phyloP scores from a whole-genome alignment of 1,140 invertebrate species.

The Zaprionus nigranus region DNA sequence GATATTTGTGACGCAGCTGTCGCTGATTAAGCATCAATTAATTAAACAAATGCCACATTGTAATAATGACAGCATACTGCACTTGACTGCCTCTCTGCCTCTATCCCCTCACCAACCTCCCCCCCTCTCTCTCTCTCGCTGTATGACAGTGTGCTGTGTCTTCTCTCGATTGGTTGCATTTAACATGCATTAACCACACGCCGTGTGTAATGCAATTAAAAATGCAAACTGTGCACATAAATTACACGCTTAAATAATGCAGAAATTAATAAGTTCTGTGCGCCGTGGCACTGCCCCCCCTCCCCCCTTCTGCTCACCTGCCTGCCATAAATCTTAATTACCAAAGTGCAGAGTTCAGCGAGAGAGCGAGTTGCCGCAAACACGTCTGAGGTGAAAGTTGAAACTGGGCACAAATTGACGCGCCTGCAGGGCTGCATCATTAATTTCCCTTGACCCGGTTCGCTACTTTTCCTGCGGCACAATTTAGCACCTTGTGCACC shows the following conservation, averaged over 20 bases:
- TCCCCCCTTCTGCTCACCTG: not conserved
- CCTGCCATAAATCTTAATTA: conserved; percentile 74
- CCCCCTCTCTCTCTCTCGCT: conserved; percentile 16
- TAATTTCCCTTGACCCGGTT: conserved; percentile 58
- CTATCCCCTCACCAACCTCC: not conserved
- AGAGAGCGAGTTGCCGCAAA: conserved; percentile 14
- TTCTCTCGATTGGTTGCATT: conserved; percentile 62
- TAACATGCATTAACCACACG: conserved; percentile 79
- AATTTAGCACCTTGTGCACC: conserved; percentile 39
- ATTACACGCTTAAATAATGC: conserved; percentile 80
- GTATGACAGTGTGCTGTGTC: conserved; percentile 8
- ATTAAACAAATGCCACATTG: conserved; percentile 73
- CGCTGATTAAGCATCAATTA: conserved; percentile 77
- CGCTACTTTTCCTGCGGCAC: conserved; percentile 30
- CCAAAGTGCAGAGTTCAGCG: conserved; percentile 47
- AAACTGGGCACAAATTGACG: conserved; percentile 17
- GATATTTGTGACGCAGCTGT: conserved; percentile 51
- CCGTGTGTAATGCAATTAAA: conserved; percentile 78
- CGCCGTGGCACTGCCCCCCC: conserved; percentile 6
- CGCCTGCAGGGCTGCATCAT: conserved; percentile 47
- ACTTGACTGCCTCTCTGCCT: conserved; percentile 3
- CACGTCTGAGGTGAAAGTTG: conserved; percentile 37
- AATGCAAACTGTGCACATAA: conserved; percentile 79
- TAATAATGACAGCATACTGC: conserved; percentile 57
- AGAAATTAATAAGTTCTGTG: conserved; percentile 80